Evolutionary conservation across 2,113 vertebrate species (phyloP).

Genomic region (Atrichornis clamosus): DNA sequence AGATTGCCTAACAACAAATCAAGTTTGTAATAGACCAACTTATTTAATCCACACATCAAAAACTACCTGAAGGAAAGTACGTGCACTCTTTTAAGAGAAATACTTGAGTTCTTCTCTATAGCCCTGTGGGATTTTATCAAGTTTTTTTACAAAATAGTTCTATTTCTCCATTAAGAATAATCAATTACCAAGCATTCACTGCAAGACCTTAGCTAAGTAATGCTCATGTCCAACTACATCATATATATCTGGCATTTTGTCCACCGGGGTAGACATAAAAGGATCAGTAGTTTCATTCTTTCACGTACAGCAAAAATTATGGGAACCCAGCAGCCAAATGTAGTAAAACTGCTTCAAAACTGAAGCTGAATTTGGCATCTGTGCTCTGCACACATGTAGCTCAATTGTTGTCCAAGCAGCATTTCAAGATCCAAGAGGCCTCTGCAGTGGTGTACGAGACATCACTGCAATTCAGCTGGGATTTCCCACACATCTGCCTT

Average conservation of each 20-base stretch:
- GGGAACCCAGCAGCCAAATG: conserved; percentile 39
- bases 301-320: conserved; percentile 43
- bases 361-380: conserved; percentile 42
- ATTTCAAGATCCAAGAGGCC: conserved; percentile 42
- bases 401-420: conserved; percentile 23
- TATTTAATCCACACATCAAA: neutral
- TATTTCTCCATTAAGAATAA: neutral
- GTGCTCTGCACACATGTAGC: neutral
- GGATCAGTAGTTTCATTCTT: conserved; percentile 52
- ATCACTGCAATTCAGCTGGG: neutral
- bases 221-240: neutral
- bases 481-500: conserved; percentile 47
- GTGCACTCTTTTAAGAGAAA: neutral
- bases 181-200: neutral
- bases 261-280: conserved; percentile 24
- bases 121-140: neutral
- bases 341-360: conserved; percentile 48
- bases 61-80: neutral
- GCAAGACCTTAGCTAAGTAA: neutral
- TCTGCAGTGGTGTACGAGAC: conserved; percentile 26
- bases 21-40: neutral
- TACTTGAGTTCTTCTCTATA: neutral
- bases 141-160: neutral
- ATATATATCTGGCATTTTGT: conserved; percentile 21
- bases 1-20: neutral